Percentiles rank a stretch among this genome's conserved stretches.
These are phyloP conservation scores for Amazona vittata DNA, from an alignment of 2,113 vertebrate species.

Conservation along the genomic window DNA sequence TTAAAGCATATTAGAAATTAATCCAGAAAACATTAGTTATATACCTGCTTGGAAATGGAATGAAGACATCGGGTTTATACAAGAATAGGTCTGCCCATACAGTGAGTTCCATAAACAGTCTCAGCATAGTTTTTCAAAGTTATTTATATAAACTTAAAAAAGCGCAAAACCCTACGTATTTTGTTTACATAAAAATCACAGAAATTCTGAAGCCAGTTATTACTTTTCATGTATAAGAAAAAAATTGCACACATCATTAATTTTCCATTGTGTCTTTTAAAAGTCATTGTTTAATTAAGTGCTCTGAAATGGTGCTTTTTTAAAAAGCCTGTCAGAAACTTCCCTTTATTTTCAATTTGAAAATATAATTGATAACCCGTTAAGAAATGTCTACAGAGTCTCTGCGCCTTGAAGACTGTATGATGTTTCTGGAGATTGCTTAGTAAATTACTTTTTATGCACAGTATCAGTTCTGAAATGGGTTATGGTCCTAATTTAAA, in stretches of 20 bases:
- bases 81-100: neutral
- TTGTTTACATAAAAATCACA: neutral
- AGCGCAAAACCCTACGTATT: neutral
- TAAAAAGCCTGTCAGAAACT: neutral
- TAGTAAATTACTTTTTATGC: neutral
- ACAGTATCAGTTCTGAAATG: neutral
- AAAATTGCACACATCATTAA: rapidly evolving
- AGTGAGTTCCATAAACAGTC: neutral
- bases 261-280: neutral
- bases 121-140: neutral
- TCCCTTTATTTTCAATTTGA: neutral
- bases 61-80: neutral
- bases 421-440: neutral
- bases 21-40: neutral
- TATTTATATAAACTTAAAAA: neutral
- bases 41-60: neutral
- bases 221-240: neutral
- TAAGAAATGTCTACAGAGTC: neutral
- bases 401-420: neutral
- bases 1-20: neutral
- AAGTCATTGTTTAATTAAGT: neutral
- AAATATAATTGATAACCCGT: neutral
- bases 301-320: neutral
- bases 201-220: neutral
- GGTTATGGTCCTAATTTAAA: neutral